Conservation (phyloP, 37 sponge, comb jelly and placozoan species). For the Cladorhizidae sp. region DNA sequence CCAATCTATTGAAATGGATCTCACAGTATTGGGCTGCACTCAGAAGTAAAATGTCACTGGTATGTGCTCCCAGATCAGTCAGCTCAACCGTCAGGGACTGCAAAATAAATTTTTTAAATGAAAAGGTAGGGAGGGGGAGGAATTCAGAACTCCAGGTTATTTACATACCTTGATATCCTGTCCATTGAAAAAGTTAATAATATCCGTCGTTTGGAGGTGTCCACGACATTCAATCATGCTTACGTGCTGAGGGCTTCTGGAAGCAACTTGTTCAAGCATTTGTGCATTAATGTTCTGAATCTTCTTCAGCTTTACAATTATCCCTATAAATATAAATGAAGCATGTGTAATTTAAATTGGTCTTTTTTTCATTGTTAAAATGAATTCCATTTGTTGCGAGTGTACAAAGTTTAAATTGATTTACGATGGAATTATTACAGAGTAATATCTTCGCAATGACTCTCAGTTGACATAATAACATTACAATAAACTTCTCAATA, state of each 20-base stretch:
- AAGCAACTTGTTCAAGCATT: background rate
- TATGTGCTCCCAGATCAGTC: background rate
- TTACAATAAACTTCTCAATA: too few relatives aligned
- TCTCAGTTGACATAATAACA: too few relatives aligned
- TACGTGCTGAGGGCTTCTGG: background rate
- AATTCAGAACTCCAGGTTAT: too few relatives aligned
- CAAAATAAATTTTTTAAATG: background rate
- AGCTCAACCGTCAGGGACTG: background rate
- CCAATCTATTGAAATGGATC: background rate
- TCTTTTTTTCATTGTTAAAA: too few relatives aligned
- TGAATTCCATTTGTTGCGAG: too few relatives aligned
- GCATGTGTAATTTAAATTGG: too few relatives aligned
- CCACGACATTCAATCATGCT: background rate
- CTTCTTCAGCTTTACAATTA: background rate
- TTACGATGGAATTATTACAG: too few relatives aligned
- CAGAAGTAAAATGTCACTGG: background rate
- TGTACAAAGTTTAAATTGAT: too few relatives aligned
- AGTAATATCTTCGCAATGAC: too few relatives aligned
- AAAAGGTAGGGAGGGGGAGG: too few relatives aligned
- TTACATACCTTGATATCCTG: background rate
- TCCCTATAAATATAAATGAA: constrained; percentile 2
- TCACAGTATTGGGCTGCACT: constrained; percentile 4
- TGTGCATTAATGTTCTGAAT: background rate
- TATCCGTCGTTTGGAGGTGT: background rate
- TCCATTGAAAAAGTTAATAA: background rate